These are phyloP conservation scores for Baryphthengus martii DNA, from an alignment of 2,113 vertebrate species.

Conservation along the genomic window DNA sequence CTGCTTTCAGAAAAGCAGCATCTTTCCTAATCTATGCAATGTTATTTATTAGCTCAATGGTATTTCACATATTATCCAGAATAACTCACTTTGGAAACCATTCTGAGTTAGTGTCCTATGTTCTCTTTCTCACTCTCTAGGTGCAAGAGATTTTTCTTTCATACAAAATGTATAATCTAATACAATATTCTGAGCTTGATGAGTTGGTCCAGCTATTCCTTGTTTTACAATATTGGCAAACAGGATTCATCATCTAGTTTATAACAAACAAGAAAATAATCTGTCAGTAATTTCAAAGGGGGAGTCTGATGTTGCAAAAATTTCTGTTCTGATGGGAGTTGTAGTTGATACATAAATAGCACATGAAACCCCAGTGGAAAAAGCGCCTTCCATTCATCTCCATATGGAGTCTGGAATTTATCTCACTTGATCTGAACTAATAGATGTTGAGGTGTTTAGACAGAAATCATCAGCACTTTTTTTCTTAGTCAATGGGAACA, in stretches of 20 bases:
- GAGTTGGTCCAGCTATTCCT: background rate
- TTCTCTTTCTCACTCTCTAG: background rate
- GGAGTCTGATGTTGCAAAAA: background rate
- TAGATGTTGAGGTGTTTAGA: background rate
- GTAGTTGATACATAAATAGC: background rate
- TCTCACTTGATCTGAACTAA: background rate
- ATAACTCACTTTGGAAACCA: background rate
- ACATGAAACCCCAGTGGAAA: background rate
- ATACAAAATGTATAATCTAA: background rate
- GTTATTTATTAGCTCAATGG: background rate
- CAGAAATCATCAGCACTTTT: background rate
- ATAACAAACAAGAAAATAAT: background rate
- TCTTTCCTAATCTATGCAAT: background rate
- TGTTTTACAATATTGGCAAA: background rate
- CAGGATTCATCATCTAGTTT: background rate
- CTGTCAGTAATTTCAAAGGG: background rate
- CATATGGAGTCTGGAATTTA: background rate
- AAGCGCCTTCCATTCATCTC: background rate
- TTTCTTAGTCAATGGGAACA: background rate
- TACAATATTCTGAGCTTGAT: background rate
- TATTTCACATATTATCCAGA: too few relatives aligned
- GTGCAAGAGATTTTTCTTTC: background rate
- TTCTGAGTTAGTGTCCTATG: background rate
- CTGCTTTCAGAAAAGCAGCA: too few relatives aligned
- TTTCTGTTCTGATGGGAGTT: background rate